Evolutionary conservation across 2,113 vertebrate genomes (phyloP), one percentile per base, ranked within the genome.

Genomic region (Athene cunicularia): DNA sequence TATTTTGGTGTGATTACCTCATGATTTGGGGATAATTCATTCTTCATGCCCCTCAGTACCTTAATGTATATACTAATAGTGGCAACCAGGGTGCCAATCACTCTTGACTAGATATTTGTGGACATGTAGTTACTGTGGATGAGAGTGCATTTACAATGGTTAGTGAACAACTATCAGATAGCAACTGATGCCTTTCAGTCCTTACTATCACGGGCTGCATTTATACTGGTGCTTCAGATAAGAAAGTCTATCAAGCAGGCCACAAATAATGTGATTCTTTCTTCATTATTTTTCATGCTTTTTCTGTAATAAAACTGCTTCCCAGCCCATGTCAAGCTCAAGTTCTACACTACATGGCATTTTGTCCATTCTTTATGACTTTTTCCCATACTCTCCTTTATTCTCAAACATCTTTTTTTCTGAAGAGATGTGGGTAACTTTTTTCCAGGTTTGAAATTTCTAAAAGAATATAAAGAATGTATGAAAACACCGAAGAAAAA

Each of bases 11-110:
- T 93, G 91, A 95, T 96, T 91, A 84, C 81, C 93, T 95, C 83
- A 91, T 91, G 93, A 96, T 95, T 92, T 96, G 86, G 87, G 91
- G 85, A 95, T 94, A 95, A 86, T 97, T 97, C 87, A 88, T 90
- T 95, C 93, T 92, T 91, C 90, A 52, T 73, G 85, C 73, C 88
- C 68, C 88, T 90, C 92, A 88, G 59, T 86, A 96, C 88, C 85
- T 94, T 96, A 94, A 91, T 86, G 73, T 90, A 86, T 92, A 90
- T 62, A 95, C 91, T 94, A 91, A 88, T 85, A 95, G 79, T 71
- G 67, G 86, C 93, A 86, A 86, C 94, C 91, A 95, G 74, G 96
- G 90, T 96, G 95, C 95, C 92, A 95, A 90, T 97, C 96, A 95
- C 82, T 91, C 85, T 84, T 73, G 86, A 92, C 93, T 90, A 85